phyloP scores from a whole-genome alignment of 2,888 invertebrate species.

The Folsomia manolachei region DNA sequence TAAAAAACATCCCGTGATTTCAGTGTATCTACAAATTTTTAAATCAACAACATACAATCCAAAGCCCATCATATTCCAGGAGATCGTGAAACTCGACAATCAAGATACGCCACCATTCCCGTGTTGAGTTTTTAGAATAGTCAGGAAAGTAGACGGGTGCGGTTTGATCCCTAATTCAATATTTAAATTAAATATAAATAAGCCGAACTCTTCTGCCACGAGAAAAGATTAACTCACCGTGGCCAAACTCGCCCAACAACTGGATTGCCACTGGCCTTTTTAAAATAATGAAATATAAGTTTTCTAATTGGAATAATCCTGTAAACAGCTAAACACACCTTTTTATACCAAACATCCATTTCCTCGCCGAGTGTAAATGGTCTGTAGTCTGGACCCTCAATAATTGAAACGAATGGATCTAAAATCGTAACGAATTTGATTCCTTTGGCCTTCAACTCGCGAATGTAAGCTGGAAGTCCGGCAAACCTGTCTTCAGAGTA shows the following conservation, averaged over 20 bases:
- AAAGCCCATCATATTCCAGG: conserved; percentile 47
- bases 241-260: too few species aligned
- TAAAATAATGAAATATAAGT: too few species aligned
- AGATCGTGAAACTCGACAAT: conserved; percentile 41
- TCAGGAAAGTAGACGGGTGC: conserved; percentile 46
- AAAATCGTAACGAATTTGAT: conserved; percentile 47
- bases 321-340: too few species aligned
- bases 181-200: too few species aligned
- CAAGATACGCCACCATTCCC: conserved; percentile 44
- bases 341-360: conserved; percentile 49
- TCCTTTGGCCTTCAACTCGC: conserved; percentile 63
- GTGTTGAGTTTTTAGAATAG: conserved; percentile 40
- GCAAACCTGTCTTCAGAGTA: conserved; percentile 63
- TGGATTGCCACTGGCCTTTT: background rate
- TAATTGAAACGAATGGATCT: background rate
- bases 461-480: conserved; percentile 66
- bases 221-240: too few species aligned
- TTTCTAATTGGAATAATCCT: too few species aligned
- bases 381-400: conserved; percentile 13
- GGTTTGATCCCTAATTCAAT: too few species aligned
- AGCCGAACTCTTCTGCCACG: too few species aligned
- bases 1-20: conserved; percentile 51
- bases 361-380: conserved; percentile 43
- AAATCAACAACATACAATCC: conserved; percentile 42
- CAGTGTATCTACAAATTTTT: background rate